Conservation (phyloP, 1,140 invertebrate genomes). For the Stegodyphus dumicola region DNA sequence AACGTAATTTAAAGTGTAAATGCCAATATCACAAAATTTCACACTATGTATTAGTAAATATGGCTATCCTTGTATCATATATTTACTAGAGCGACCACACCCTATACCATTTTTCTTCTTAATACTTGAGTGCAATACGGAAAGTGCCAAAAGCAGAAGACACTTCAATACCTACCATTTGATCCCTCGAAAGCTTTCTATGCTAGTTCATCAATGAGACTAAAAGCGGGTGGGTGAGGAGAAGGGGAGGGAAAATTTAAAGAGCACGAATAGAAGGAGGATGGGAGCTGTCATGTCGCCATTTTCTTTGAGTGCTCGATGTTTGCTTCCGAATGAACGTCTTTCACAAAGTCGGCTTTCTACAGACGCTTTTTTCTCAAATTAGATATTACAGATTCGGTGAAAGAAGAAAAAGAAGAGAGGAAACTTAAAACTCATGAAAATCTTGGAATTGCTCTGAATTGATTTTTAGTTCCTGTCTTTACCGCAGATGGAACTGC, state of each 20-base stretch:
- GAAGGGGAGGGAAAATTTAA: neutral
- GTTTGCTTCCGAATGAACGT: constrained; percentile 32
- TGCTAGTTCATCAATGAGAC: constrained; percentile 39
- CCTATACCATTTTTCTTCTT: constrained; percentile 15
- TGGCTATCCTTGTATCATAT: too few species aligned
- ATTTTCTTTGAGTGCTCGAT: constrained; percentile 12
- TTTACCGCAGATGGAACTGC: too few species aligned
- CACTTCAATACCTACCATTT: constrained; percentile 50
- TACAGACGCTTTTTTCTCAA: neutral
- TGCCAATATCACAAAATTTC: too few species aligned
- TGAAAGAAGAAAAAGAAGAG: too few species aligned
- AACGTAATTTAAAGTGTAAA: too few species aligned
- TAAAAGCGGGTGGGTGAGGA: neutral
- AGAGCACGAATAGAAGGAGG: neutral
- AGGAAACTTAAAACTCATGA: too few species aligned
- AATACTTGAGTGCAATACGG: neutral
- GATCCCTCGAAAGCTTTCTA: constrained; percentile 14
- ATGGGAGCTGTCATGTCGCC: neutral
- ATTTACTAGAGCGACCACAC: neutral
- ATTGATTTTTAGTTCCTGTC: too few species aligned
- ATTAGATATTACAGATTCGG: neutral
- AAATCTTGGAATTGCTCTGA: too few species aligned
- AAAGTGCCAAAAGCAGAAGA: constrained; percentile 42
- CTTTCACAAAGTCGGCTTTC: neutral
- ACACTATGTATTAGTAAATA: too few species aligned